These are phyloP conservation scores for Drosophila pseudoananassae DNA, from an alignment of 1,140 invertebrate genomes.

Conservation along the genomic window DNA sequence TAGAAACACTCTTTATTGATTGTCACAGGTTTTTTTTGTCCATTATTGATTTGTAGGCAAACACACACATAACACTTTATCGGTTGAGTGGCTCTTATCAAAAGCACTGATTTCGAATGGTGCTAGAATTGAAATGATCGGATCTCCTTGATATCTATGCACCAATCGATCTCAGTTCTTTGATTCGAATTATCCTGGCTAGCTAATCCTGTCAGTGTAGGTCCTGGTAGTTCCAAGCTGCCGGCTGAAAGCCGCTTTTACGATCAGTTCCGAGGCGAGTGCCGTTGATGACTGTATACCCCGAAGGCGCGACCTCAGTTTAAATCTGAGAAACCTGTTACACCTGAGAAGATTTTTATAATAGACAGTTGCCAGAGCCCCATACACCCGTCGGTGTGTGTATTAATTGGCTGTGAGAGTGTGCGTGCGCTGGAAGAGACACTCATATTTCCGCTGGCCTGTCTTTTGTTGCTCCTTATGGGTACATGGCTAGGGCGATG, in stretches of 20 bases:
- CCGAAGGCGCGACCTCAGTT: constrained; percentile 48
- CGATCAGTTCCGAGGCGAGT: constrained; percentile 55
- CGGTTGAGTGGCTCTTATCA: constrained; percentile 72
- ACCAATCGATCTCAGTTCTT: constrained; percentile 82
- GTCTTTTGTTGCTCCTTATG: constrained; percentile 42
- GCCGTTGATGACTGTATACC: constrained; percentile 58
- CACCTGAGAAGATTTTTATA: constrained; percentile 79
- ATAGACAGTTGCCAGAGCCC: constrained; percentile 40
- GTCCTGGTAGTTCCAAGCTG: constrained; percentile 7
- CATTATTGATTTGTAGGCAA: neutral
- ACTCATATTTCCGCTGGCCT: constrained; percentile 67
- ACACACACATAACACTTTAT: constrained; percentile 3
- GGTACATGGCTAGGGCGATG: constrained; percentile 27
- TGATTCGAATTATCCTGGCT: constrained; percentile 58
- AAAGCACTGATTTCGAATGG: constrained; percentile 83
- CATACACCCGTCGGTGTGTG: neutral
- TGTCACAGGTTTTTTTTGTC: neutral
- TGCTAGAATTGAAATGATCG: constrained; percentile 67
- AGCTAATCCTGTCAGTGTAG: neutral
- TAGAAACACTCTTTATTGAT: neutral
- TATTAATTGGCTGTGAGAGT: constrained; percentile 16
- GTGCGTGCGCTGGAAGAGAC: constrained; percentile 50
- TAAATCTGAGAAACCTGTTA: constrained; percentile 81
- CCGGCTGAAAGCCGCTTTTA: constrained; percentile 24
- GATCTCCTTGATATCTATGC: constrained; percentile 66